Evolutionary conservation across 2,797 vertebrate species (phyloP), one percentile per base, ranked within the genome.

Genomic region (Rhincodon typus): DNA sequence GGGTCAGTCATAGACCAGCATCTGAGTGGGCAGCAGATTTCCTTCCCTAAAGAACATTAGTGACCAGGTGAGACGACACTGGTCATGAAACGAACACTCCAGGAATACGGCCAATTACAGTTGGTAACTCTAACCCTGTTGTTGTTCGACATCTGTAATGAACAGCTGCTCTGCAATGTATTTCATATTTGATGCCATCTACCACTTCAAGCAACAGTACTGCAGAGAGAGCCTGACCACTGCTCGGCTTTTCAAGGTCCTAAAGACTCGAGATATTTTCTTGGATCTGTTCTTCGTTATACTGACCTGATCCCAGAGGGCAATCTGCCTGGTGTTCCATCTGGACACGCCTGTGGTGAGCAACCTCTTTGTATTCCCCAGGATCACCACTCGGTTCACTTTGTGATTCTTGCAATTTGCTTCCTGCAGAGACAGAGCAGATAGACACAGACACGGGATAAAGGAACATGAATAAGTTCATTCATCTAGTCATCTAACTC

Each of bases 291-390:
- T n/a, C 1, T 77, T 77, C 13, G 21, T 5, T 17, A 74, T 94
- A 94, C 98, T 97, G 96, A 99, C 99, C 99, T 99, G 99, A 97
- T 99, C 99, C 99, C 99, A 99, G 94, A 99, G 98, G 23, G 99
- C 99, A 7, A 99, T 99, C 98, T 99, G 99, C 94, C 99, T 98
- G 0, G 99, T 99, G 98, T 99, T 99, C 99, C 99, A 99, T 97
- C 99, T 98, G 30, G 99, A 99, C 96, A 99, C 98, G 17, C 99
- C 99, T 0, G 99, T 99, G 1, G 99, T 99, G 96, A 99, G 97
- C 95, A 99, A 98, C 30, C 98, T 98, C 97, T 99, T 99, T 96
- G 98, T 98, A 97, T 98, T 99, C 74, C 99, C 99, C 97, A 99
- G 97, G 97, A 99, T 99, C 95, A 99, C 98, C 95, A 99, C 99